These are phyloP conservation scores for Lepidocyrtoides sp. DNA, from an alignment of 2,888 invertebrate species.

Conservation along the genomic window DNA sequence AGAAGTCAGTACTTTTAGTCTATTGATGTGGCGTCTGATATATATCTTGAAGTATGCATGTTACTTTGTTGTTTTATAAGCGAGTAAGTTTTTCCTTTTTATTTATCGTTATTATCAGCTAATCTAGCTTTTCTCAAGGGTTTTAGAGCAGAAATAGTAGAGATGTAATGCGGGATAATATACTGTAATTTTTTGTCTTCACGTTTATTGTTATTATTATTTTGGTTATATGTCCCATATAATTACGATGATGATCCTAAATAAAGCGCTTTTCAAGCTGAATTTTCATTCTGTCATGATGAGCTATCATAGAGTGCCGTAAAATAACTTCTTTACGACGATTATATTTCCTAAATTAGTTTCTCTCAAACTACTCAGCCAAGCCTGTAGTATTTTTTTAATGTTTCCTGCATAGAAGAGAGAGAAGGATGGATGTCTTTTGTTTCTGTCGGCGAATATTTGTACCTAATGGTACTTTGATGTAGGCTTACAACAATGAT, in stretches of 20 bases:
- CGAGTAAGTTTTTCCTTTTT: neutral
- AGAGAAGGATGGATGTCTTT: too few species aligned
- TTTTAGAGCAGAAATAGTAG: neutral
- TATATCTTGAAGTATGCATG: too few species aligned
- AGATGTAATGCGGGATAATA: neutral
- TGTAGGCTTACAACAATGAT: too few species aligned
- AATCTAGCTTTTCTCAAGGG: neutral
- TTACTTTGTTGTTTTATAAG: neutral
- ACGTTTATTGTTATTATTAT: constrained; percentile 31
- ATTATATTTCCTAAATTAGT: constrained; percentile 71
- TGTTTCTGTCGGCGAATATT: too few species aligned
- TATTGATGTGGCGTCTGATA: neutral
- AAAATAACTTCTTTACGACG: constrained; percentile 65
- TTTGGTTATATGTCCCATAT: too few species aligned
- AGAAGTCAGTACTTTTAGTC: neutral
- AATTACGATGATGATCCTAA: constrained; percentile 62
- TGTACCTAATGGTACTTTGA: too few species aligned
- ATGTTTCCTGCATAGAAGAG: too few species aligned
- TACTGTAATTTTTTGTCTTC: constrained; percentile 36
- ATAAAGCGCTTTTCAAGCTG: constrained; percentile 49
- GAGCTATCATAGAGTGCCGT: constrained; percentile 56
- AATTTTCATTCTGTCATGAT: constrained; percentile 51
- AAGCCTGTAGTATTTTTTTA: too few species aligned
- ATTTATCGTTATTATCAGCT: neutral
- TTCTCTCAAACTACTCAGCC: too few species aligned